Conservation (phyloP, 1,140 invertebrate genomes). For the Atta texana region DNA sequence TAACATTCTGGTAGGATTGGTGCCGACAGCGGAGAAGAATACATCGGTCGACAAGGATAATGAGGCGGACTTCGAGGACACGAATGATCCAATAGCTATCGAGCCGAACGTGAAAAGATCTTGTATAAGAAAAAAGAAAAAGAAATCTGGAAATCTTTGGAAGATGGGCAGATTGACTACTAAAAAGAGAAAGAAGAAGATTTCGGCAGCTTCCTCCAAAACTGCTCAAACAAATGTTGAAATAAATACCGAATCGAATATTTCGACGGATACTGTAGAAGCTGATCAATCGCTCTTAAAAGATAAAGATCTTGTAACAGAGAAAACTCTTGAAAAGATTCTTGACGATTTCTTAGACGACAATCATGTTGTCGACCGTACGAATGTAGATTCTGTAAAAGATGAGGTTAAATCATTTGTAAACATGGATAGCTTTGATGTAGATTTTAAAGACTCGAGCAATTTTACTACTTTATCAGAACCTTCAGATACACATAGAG, state of each 20-base stretch:
- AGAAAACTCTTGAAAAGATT: not conserved
- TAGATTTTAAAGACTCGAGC: not conserved
- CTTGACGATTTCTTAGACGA: too few species aligned
- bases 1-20: slow-evolving; percentile 74
- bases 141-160: slow-evolving; percentile 77
- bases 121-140: slow-evolving; percentile 79
- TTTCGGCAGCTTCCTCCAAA: slow-evolving; percentile 16
- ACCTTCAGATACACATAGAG: not conserved
- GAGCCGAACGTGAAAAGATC: slow-evolving; percentile 55
- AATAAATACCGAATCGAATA: not conserved
- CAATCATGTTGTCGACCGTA: not conserved
- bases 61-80: slow-evolving; percentile 53
- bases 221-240: not conserved
- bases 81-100: not conserved
- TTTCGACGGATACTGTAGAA: not conserved
- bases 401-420: not conserved
- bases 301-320: not conserved
- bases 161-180: slow-evolving; percentile 79
- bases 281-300: not conserved
- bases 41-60: slow-evolving; percentile 36
- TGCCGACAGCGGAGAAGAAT: slow-evolving; percentile 50
- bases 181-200: slow-evolving; percentile 77
- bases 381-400: not conserved
- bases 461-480: not conserved
- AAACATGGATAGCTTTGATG: not conserved